Evolutionary conservation across 2,797 vertebrate genomes (phyloP), one percentile per base, ranked within the genome.

Genomic region (Pyrocephalus nanus): DNA sequence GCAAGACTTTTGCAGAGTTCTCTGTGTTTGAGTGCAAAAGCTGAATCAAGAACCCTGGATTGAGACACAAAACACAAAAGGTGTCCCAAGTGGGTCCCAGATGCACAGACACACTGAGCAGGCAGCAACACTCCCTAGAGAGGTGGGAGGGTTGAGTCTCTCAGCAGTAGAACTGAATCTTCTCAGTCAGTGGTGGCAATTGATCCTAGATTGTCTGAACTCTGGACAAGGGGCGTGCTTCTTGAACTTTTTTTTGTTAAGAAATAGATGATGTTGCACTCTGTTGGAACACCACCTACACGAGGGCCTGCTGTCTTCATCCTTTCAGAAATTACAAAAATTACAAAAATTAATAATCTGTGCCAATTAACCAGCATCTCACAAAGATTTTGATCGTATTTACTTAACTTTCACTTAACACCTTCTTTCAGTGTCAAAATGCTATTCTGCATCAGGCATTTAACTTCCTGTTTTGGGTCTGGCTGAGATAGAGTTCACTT

Each of bases 71-170:
- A 53, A 43, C 5, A 20, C 7, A 17, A 62, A 30, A 5, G 4
- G 25, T 76, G 67, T n/a, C 47, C n/a, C 0, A 0, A 14, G 36
- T 2, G 2, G 9, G 13, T 5, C 11, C 15, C 2, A 4, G 8
- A 47, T 26, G 21, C 40, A 20, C 11, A 26, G 45, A 23, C 11
- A 23, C 8, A 17, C 42, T 45, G 23, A 50, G 54, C 19, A 54
- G 55, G 43, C 34, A 87, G 54, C 38, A 85, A 7, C 38, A 14
- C 22, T 62, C 4, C 61, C 36, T 47, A 15, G n/a, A 25, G 42
- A 72, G 14, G 7, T 50, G 38, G 23, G 27, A 82, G 22, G 3
- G 22, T 15, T 65, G 40, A 36, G 43, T 79, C 19, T 38, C 12
- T 36, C 14, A 29, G 43, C 22, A 36, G 6, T 5, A 48, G 57